Conservation (phyloP, 2,797 vertebrate genomes). For the Urocyon cinereoargenteus region DNA sequence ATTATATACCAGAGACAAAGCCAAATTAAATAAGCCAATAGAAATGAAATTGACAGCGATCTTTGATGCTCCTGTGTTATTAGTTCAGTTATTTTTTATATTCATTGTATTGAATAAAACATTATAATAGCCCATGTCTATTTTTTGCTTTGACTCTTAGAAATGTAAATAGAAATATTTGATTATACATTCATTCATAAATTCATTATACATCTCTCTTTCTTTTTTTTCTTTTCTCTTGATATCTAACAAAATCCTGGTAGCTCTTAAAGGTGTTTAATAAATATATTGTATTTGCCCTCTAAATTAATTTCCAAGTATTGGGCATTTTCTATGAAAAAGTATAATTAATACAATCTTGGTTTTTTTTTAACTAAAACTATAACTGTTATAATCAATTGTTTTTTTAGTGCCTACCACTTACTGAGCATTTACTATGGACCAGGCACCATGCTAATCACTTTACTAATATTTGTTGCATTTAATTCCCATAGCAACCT, state of each 20-base stretch:
- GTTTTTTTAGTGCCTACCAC: neutral
- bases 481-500: neutral
- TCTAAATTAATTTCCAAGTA: neutral
- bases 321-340: neutral
- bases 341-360: neutral
- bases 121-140: neutral
- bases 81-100: neutral
- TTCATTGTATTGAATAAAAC: neutral
- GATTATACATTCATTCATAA: neutral
- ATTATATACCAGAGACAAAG: neutral
- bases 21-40: neutral
- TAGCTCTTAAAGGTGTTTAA: neutral
- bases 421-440: neutral
- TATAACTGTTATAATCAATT: neutral
- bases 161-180: constrained; percentile 14
- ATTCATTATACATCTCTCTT: neutral
- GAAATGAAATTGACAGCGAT: neutral
- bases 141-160: neutral
- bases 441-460: neutral
- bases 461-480: neutral
- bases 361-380: neutral
- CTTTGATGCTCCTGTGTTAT: neutral
- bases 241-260: neutral
- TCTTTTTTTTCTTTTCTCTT: neutral
- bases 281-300: neutral